Evolutionary conservation across 2,888 invertebrate genomes (phyloP).

Genomic region (Ischnura elegans): DNA sequence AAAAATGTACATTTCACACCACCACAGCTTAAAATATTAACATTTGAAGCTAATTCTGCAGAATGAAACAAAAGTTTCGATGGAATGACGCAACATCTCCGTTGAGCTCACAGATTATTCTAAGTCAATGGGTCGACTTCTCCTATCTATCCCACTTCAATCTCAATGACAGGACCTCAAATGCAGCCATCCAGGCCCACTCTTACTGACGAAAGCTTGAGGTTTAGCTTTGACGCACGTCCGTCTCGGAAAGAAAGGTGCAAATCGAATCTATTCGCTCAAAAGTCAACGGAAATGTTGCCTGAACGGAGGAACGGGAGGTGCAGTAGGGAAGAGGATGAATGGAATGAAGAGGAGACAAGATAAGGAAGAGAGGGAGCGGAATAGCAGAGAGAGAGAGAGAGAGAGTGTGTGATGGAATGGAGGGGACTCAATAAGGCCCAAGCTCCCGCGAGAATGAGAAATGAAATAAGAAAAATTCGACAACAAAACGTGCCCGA

Average conservation of each 20-base stretch:
- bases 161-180: background rate
- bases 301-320: background rate
- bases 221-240: conserved; percentile 44
- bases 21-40: too few relatives aligned
- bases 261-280: conserved; percentile 55
- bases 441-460: conserved; percentile 24
- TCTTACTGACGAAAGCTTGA: background rate
- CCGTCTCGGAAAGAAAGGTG: background rate
- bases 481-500: conserved; percentile 63
- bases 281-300: background rate
- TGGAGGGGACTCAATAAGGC: conserved; percentile 22
- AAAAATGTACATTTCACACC: too few relatives aligned
- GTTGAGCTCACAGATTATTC: too few relatives aligned
- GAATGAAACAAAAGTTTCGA: too few relatives aligned
- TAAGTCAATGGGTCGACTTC: too few relatives aligned
- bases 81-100: too few relatives aligned
- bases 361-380: conserved; percentile 69
- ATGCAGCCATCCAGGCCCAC: background rate
- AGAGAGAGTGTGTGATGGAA: conserved; percentile 69
- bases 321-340: conserved; percentile 69
- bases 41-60: too few relatives aligned
- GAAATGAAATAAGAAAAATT: conserved; percentile 52
- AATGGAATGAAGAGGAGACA: background rate
- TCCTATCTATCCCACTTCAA: background rate
- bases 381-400: conserved; percentile 69